Conservation (phyloP, 2,888 invertebrate species). For the Cephus nigrinus region DNA sequence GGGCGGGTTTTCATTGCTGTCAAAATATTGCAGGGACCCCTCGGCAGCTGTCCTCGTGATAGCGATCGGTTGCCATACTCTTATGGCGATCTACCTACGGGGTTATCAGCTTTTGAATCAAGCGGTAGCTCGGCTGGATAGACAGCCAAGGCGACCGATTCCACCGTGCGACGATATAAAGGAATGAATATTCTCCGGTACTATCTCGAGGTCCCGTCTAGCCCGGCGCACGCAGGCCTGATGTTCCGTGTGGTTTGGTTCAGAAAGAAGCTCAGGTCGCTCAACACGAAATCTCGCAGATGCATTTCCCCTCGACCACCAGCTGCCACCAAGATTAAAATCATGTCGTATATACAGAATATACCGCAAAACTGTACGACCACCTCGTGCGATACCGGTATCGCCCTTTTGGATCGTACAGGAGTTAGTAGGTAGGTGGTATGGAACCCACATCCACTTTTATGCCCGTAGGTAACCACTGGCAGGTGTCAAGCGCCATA, state of each 20-base stretch:
- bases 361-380: conserved; percentile 14
- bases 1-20: conserved; percentile 15
- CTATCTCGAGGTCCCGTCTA: neutral
- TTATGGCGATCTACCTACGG: neutral
- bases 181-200: neutral
- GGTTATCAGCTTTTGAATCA: neutral
- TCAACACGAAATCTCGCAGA: conserved; percentile 15
- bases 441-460: neutral
- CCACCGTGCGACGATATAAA: neutral
- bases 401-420: neutral
- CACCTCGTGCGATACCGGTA: neutral
- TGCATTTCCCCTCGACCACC: conserved; percentile 20
- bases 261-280: neutral
- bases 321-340: conserved; percentile 21
- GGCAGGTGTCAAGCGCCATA: neutral
- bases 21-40: conserved; percentile 17
- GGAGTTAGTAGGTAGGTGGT: neutral
- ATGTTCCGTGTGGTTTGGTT: neutral
- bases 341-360: conserved; percentile 17
- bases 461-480: neutral
- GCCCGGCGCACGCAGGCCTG: neutral
- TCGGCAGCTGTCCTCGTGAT: conserved; percentile 16
- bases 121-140: neutral
- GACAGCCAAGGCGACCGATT: neutral
- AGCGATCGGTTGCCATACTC: conserved; percentile 5